Conservation (phyloP, 53 echinoderm and acorn worm species). For the Mesocentrotus franciscanus region DNA sequence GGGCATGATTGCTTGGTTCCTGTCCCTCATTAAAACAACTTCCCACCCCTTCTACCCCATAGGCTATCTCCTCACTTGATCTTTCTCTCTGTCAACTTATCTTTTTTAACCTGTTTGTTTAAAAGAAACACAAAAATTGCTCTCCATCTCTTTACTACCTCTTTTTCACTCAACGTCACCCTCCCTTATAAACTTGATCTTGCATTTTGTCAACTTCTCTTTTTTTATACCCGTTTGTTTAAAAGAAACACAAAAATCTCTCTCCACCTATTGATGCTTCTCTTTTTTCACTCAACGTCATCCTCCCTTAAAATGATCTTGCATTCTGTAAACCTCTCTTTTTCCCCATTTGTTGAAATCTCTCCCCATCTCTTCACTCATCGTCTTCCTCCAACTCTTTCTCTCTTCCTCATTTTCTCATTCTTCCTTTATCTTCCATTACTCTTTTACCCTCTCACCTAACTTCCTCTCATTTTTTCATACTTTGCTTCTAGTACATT, state of each 20-base stretch:
- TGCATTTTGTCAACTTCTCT: background rate
- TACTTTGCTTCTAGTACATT: no score
- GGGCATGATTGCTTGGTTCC: slow-evolving; percentile 62
- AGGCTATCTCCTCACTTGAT: slow-evolving; percentile 30
- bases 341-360: background rate
- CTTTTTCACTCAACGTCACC: background rate
- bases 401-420: background rate
- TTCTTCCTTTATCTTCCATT: background rate
- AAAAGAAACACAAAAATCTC: background rate
- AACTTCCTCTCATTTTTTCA: background rate
- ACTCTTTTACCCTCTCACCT: background rate
- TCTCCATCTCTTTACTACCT: background rate
- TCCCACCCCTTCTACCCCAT: slow-evolving; percentile 54
- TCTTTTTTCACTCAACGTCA: background rate
- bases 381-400: background rate
- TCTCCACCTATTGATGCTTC: background rate
- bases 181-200: slow-evolving; percentile 3
- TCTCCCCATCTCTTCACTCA: background rate
- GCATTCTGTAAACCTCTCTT: background rate
- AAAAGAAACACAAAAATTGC: background rate
- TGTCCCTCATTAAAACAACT: slow-evolving; percentile 62
- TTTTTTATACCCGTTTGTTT: background rate
- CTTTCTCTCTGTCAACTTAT: background rate
- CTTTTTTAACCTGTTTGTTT: background rate
- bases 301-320: background rate